phyloP scores from a whole-genome alignment of 1,140 invertebrate genomes.

The Antheraea pernyi region DNA sequence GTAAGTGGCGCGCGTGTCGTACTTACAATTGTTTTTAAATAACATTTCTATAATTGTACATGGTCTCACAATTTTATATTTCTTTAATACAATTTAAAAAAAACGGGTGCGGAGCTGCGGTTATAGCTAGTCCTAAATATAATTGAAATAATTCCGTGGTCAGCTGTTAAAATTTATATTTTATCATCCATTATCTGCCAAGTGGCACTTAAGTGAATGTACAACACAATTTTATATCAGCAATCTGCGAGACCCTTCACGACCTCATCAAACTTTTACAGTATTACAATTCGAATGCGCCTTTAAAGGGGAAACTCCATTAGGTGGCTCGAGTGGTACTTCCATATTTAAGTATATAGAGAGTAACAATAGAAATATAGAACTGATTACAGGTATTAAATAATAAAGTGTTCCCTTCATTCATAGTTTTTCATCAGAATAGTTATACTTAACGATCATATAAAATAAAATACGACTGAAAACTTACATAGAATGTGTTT shows the following conservation, averaged over 20 bases:
- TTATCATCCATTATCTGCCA: slow-evolving; percentile 5
- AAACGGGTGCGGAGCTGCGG: too few relatives aligned
- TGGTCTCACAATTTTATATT: too few relatives aligned
- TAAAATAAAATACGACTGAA: too few relatives aligned
- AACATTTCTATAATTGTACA: too few relatives aligned
- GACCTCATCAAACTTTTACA: slow-evolving; percentile 18
- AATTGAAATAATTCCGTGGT: slow-evolving; percentile 1
- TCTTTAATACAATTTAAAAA: too few relatives aligned
- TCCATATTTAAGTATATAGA: slow-evolving; percentile 17
- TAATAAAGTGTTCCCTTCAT: neutral
- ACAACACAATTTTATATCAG: slow-evolving; percentile 19
- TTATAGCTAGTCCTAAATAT: neutral
- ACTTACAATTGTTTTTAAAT: too few relatives aligned
- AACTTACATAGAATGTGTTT: too few relatives aligned
- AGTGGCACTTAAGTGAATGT: slow-evolving; percentile 14
- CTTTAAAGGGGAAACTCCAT: slow-evolving; percentile 12
- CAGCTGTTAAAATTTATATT: neutral
- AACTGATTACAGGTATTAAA: neutral
- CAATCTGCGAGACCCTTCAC: slow-evolving; percentile 12
- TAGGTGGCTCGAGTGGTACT: slow-evolving; percentile 9
- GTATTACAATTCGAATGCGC: slow-evolving; percentile 16
- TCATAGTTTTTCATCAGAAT: too few relatives aligned
- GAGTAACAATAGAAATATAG: neutral
- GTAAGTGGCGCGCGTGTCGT: too few relatives aligned
- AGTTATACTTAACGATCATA: too few relatives aligned